Base-by-base conservation (phyloP, 2,888 invertebrate genomes). In the Cepaea hortensis region DNA sequence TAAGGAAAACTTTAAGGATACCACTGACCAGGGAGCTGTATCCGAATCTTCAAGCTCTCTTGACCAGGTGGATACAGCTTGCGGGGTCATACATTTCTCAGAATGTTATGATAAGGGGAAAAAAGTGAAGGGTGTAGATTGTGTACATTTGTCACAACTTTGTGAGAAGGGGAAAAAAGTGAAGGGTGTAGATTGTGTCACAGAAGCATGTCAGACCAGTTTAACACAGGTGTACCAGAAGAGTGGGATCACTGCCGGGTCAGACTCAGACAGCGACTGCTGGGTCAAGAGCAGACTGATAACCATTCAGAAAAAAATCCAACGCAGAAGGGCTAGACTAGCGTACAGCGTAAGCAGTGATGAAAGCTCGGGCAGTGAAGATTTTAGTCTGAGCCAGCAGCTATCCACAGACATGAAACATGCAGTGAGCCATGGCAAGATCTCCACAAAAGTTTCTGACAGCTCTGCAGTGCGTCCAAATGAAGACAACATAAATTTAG, bases 251-350 rank as follows among this genome's bases (percentile, higher is more conserved):
- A 9, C 3, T 1, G 35, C 72, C 61, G 70, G 62, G 35, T 81
- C 81, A 70, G 81, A 82, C n/a, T 84, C 84, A 3, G 84, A 84
- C 68, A 84, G 77, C 77, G 84, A 84, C 68, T 55, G 61, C 1
- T 85, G 85, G 85, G 73, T 85, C 7, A 85, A 72, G 20, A 80
- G 5, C 62, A 79, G 61, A 15, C 50, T 85, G 23, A 80, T 48
- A 72, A 35, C 23, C 35, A 46, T 85, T 35, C 85, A 85, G 48
- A 46, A 70, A 9, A 85, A 85, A 46, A 85, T 85, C 11, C 35
- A 72, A n/a, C 72, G 80, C 61, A 79, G 85, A 61, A 85, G 79
- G 48, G n/a, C 55, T 46, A 70, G 73, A 50, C 3, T 72, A 7
- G 70, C 68, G 20, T 55, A 80, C 46, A 68, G 55, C 15, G 50